Base-by-base conservation (phyloP, 2,797 vertebrate genomes). In the Cuculus canorus region DNA sequence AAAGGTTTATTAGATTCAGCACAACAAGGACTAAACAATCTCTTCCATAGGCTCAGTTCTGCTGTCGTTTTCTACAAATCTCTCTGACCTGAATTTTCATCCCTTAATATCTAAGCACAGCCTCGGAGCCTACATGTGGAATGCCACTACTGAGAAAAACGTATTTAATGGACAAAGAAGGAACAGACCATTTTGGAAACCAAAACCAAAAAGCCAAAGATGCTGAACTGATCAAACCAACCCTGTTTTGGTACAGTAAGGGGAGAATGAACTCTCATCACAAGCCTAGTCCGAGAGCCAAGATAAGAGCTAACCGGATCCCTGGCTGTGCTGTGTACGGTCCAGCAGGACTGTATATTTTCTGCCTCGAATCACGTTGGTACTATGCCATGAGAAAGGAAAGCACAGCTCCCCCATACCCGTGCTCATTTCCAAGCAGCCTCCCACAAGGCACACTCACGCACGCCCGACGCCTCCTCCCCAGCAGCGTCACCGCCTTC, bases 1-100 rank as follows among this genome's bases (percentile, higher is more conserved):
- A 59, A 83, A 91, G 61, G 13, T 63, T 89, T 70, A 89, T 78
- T 87, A 71, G 65, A 89, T 91, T 88, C 41, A 54, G n/a, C 14
- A 47, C 59, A 64, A 61, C 2, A 2, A 78, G 73, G 70, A 59
- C 65, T 86, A 65, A 92, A 72, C 4, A 88, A 69, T 41, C 78
- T 54, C 15, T 19, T 65, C 37, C 30, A 23, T 2, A 70, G 33
- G 66, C 9, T 21, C 11, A 11, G 24, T 53, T 41, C 71, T 52
- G 21, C 27, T 48, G 7, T 19, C 82, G 43, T 15, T 45, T 68
- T 53, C 70, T 37, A 50, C 50, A 81, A 33, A 50, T 59, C 70
- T 43, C 73, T 61, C 25, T 33, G 61, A 47, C 39, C 30, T n/a
- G 32, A 56, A 50, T 39, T 72, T 32, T 33, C 37, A 37, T 70